Conservation (phyloP, 2,797 vertebrate genomes). For the Sphenopsis melanotis region DNA sequence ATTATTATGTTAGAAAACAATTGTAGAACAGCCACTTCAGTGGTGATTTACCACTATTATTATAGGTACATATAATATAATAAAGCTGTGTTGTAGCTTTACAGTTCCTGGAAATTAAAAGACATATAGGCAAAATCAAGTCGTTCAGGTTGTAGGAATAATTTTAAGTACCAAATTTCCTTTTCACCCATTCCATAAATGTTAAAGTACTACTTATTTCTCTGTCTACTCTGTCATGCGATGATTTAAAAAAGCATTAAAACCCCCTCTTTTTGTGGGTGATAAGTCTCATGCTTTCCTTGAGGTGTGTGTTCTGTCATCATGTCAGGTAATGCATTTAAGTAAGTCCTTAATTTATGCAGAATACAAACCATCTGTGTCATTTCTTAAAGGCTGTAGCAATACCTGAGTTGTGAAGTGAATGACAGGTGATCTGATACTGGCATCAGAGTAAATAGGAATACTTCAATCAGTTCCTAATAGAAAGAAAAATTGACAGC, state of each 20-base stretch:
- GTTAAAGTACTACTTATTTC: neutral
- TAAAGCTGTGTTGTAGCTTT: neutral
- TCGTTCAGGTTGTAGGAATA: neutral
- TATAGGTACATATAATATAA: no score
- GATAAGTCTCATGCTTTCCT: neutral
- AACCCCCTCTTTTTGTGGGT: neutral
- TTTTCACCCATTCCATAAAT: neutral
- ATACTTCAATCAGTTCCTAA: neutral
- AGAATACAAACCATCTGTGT: neutral
- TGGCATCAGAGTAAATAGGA: neutral
- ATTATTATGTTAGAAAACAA: neutral
- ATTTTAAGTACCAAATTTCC: neutral
- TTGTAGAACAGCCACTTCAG: neutral
- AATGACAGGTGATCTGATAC: neutral
- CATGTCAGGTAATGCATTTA: neutral
- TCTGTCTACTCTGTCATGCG: neutral
- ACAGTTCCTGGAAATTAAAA: neutral
- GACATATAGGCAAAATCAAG: neutral
- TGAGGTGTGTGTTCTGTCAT: neutral
- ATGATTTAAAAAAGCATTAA: neutral
- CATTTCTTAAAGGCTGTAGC: neutral
- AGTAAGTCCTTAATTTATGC: neutral
- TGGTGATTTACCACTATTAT: neutral
- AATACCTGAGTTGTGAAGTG: neutral
- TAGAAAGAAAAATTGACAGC: neutral